Evolutionary conservation across 2,113 vertebrate species (phyloP), one percentile per base, ranked within the genome.

Genomic region (Sinocyclocheilus anshuiensis): DNA sequence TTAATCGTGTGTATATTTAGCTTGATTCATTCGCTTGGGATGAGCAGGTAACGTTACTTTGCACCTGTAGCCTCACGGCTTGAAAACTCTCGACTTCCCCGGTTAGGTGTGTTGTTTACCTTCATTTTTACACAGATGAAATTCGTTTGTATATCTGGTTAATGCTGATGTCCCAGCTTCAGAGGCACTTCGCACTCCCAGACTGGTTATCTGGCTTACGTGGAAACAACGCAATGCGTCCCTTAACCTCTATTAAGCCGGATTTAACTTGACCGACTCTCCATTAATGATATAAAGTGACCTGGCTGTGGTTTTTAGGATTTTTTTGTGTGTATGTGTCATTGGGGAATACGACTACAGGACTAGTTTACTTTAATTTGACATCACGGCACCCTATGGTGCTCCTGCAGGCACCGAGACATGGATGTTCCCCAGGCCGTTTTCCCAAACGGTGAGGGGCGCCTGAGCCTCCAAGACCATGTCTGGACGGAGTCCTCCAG

Each of bases 391-490:
- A 94, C 92, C 94, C 80, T 95, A 95, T 93, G 95, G 94, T 93
- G 93, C 92, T 90, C 91, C 91, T 84, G 92, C 93, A 91, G 92
- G 90, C 91, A 92, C 93, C 92, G 89, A 94, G 94, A 93, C 93
- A 96, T 96, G 95, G 93, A 95, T 95, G 92, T 94, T 93, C 94
- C 94, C 90, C 94, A 92, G 95, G 93, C 94, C 94, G 94, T 94
- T 95, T 95, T 92, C 94, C 94, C 93, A 93, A 95, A 93, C 94
- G 95, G 94, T 94, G 95, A 95, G 90, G 93, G 92, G 91, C 93
- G 93, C 92, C 92, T 91, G 91, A 89, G 90, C 90, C 91, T 87
- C 53, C 91, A 84, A 89, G 94, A 93, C 7, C 92, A 92, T 91
- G 93, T 87, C 77, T 92, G 93, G 94, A 90, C 92, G 53, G 94